Conservation (phyloP, 2,888 invertebrate genomes). For the Siphlonurus alternatus region DNA sequence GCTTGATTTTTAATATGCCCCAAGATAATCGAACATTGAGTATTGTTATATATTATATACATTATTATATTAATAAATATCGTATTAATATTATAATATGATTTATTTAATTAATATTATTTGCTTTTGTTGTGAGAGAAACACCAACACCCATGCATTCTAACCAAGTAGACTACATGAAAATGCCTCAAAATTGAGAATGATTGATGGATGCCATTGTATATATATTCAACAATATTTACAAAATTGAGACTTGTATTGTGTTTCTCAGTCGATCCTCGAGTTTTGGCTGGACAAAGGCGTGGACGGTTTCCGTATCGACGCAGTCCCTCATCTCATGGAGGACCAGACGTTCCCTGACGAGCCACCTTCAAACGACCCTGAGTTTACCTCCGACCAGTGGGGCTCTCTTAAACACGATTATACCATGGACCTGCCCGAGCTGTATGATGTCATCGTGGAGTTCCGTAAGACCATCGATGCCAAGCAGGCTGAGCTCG, state of each 20-base stretch:
- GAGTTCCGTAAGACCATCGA: conserved; percentile 1
- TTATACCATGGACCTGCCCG: conserved; percentile 41
- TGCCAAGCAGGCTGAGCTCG: not conserved
- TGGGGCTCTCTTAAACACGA: conserved; percentile 41
- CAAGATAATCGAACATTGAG: no score
- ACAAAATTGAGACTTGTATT: no score
- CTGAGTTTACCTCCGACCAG: conserved; percentile 26
- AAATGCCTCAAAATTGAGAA: not conserved
- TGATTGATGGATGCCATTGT: not conserved
- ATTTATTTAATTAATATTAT: no score
- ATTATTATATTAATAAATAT: no score
- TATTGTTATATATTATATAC: no score
- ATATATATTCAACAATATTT: no score
- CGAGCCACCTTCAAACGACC: conserved; percentile 29
- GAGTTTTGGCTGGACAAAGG: conserved; percentile 64
- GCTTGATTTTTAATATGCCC: no score
- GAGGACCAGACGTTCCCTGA: conserved; percentile 25
- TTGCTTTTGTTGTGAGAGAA: no score
- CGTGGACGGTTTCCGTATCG: conserved; percentile 58
- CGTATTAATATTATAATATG: no score
- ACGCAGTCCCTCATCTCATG: conserved; percentile 37
- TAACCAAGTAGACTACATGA: no score
- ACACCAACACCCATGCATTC: no score
- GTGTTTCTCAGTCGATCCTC: no score
- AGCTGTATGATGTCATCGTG: conserved; percentile 20